Percentiles rank a stretch among this genome's conserved stretches.
Conservation (phyloP, 2,113 vertebrate species). For the Ciconia boyciana region DNA sequence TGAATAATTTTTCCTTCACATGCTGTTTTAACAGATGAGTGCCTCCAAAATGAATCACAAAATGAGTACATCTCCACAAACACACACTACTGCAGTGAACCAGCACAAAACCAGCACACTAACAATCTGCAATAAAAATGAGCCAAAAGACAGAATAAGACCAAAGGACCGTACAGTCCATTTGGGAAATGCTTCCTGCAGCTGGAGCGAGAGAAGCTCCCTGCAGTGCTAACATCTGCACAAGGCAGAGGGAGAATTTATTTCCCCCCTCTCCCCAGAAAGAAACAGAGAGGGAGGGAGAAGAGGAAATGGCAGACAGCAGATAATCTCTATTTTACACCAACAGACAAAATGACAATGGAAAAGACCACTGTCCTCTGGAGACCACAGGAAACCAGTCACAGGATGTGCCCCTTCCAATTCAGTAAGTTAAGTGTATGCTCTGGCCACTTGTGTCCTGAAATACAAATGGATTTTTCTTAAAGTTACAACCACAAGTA, state of each 20-base stretch:
- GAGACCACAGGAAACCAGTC: conserved; percentile 6
- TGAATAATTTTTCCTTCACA: not conserved
- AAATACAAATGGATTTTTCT: not conserved
- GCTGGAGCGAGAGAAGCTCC: not conserved
- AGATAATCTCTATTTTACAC: conserved; percentile 19
- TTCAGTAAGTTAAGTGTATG: not conserved
- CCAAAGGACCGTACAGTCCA: not conserved
- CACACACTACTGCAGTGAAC: not conserved
- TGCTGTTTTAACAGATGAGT: not conserved
- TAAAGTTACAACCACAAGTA: not conserved
- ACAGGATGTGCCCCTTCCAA: conserved; percentile 6
- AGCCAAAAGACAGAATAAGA: not conserved
- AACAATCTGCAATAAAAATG: not conserved
- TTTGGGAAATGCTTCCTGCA: not conserved
- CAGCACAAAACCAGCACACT: not conserved
- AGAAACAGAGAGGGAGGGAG: not conserved
- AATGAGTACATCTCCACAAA: not conserved
- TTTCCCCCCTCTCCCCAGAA: not conserved
- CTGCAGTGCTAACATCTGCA: not conserved
- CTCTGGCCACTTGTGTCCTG: not conserved
- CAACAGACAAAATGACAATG: not conserved
- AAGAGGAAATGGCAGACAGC: conserved; percentile 45
- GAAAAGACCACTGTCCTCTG: conserved; percentile 27
- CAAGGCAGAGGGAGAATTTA: not conserved
- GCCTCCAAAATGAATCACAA: not conserved